phyloP scores from a whole-genome alignment of 2,113 vertebrate species.

The Speoplatyrhinus poulsoni region DNA sequence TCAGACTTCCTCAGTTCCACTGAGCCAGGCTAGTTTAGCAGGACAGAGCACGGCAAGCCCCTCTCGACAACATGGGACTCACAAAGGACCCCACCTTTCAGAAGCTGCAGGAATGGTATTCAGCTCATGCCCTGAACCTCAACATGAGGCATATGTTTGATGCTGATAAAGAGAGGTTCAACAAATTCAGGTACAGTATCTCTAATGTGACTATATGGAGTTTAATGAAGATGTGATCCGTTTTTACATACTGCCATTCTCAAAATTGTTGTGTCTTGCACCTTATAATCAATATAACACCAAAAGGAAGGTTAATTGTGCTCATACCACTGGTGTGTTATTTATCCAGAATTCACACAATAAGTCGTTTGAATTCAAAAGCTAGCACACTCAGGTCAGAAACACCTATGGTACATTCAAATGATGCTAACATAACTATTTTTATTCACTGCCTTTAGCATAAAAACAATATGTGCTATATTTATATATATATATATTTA shows the following conservation, averaged over 20 bases:
- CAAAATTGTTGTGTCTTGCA: no score
- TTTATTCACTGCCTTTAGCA: no score
- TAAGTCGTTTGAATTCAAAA: no score
- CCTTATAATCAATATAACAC: no score
- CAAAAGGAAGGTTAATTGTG: no score
- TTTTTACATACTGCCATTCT: neutral
- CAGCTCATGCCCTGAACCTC: conserved; percentile 76
- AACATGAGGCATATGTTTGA: conserved; percentile 88
- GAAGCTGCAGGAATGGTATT: conserved; percentile 85
- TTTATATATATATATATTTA: no score
- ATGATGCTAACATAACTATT: no score
- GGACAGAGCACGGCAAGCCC: conserved; percentile 44
- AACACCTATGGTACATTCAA: no score
- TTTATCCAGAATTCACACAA: no score
- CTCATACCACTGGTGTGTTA: no score
- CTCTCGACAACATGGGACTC: conserved; percentile 78
- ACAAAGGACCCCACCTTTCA: conserved; percentile 83
- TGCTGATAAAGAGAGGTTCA: conserved; percentile 84
- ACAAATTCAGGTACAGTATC: conserved; percentile 81
- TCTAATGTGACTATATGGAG: neutral
- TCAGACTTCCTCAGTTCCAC: conserved; percentile 28
- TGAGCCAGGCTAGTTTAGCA: conserved; percentile 52
- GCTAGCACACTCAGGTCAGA: no score
- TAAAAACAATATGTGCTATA: no score
- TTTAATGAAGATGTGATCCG: neutral